Evolutionary conservation across 2,888 invertebrate species (phyloP).

Genomic region (Heliconius ismenius): DNA sequence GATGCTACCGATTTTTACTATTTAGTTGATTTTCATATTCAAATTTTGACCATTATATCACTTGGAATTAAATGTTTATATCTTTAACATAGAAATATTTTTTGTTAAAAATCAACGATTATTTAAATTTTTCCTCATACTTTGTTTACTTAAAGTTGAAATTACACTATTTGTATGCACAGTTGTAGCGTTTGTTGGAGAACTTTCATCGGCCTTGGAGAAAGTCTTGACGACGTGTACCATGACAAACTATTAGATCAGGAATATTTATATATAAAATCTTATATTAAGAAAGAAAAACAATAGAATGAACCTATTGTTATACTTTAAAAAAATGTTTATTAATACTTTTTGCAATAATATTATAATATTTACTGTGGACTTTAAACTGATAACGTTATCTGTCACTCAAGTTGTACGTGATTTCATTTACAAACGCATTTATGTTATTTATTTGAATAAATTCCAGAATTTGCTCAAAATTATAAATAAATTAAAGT

Average conservation of each 20-base stretch:
- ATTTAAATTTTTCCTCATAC: background rate
- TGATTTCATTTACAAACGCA: conserved; percentile 1
- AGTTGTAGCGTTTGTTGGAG: conserved; percentile 50
- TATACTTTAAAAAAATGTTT: background rate
- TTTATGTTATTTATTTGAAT: background rate
- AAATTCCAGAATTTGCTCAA: background rate
- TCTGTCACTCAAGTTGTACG: background rate
- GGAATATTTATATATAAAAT: conserved; percentile 19
- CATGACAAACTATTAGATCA: conserved; percentile 50
- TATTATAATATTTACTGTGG: conserved; percentile 17
- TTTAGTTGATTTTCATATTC: background rate
- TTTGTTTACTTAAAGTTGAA: conserved; percentile 1
- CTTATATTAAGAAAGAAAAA: background rate
- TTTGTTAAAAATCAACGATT: background rate
- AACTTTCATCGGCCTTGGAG: conserved; percentile 78
- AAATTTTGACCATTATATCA: background rate
- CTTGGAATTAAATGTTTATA: background rate
- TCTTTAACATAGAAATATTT: background rate
- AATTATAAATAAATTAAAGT: background rate
- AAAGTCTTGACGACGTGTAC: conserved; percentile 70
- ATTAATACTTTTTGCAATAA: conserved; percentile 13
- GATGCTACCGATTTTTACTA: no score
- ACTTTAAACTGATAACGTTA: conserved; percentile 17
- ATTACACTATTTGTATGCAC: conserved; percentile 64
- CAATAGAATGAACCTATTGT: background rate